Conservation (phyloP, 2,113 vertebrate genomes). For the Pseudopipra pipra region DNA sequence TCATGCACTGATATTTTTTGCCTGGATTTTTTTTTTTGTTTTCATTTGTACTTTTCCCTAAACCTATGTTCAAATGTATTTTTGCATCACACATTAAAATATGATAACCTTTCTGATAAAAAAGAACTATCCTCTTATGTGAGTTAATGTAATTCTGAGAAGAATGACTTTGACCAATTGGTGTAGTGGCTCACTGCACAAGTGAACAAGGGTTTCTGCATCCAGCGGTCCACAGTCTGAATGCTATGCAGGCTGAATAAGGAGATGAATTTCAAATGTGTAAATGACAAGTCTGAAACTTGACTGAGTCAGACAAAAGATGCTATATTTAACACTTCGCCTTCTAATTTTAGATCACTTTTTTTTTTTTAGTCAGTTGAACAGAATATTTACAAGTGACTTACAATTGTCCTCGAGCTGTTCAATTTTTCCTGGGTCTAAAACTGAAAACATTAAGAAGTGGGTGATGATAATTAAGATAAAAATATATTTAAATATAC, state of each 20-base stretch:
- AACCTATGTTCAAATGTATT: not conserved
- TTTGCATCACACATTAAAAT: conserved; percentile 27
- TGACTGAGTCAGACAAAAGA: conserved; percentile 62
- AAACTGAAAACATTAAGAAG: not conserved
- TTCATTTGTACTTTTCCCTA: not conserved
- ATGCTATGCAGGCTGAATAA: conserved; percentile 53
- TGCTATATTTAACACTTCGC: conserved; percentile 27
- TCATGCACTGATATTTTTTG: not conserved
- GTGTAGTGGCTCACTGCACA: conserved; percentile 63
- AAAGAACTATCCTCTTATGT: not conserved
- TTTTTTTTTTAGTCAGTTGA: not conserved
- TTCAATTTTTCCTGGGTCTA: not conserved
- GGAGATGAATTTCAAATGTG: conserved; percentile 65
- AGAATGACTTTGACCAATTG: conserved; percentile 60
- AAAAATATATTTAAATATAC: not conserved
- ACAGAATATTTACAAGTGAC: not conserved
- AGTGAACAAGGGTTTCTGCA: conserved; percentile 60
- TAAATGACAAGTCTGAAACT: conserved; percentile 62
- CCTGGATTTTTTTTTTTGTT: not conserved
- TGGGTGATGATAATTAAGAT: not conserved
- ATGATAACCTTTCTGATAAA: conserved; percentile 8
- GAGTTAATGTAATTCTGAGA: conserved; percentile 64
- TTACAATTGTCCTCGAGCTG: not conserved
- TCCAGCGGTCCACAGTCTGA: conserved; percentile 59
- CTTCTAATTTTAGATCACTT: conserved; percentile 68